Evolutionary conservation across 2,888 invertebrate genomes (phyloP), one percentile per base, ranked within the genome.

Genomic region (Monoplex corrugatus): DNA sequence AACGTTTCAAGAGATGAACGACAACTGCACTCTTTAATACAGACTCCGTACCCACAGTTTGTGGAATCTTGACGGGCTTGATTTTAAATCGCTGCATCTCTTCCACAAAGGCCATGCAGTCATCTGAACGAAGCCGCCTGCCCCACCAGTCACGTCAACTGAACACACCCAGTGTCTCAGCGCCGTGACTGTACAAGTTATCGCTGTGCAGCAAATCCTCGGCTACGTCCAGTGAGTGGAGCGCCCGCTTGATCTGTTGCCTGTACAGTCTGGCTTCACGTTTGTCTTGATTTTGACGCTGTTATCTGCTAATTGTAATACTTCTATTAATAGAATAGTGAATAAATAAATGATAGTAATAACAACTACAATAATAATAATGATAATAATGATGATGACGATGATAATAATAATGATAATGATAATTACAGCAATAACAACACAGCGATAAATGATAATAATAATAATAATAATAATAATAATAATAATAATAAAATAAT

Each of bases 221-320:
- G 45, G 44, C 82, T 16, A 32, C 45, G 82, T 82, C 32, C 82
- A 82, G 82, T 38, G n/a, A 32, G 44, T 28, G n/a, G 13, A 82
- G 32, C 45, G 44, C 82, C 45, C 82, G 28, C 32, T 82, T 44
- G 16, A 82, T 28, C n/a, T 82, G 13, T 28, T 45, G 32, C 10
- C n/a, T 44, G 45, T 23, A 82, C 3, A 32, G 0, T 44, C 45
- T 28, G 45, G 32, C n/a, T 10, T 82, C 28, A 10, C 82, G 6
- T 45, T n/a, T n/a, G 82, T 82, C 45, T 82, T 82, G 45, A 82
- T 45, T 82, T 82, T 82, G 45, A 82, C 45, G 82, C 45, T 38
- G 28, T 45, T 43, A 45, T 82, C 82, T 82, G 82, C 19, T n/a
- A n/a, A n/a, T n/a, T n/a, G n/a, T n/a, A n/a, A n/a, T n/a, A n/a